Evolutionary conservation across 2,888 invertebrate species (phyloP).

Genomic region (Cataglyphis livida): DNA sequence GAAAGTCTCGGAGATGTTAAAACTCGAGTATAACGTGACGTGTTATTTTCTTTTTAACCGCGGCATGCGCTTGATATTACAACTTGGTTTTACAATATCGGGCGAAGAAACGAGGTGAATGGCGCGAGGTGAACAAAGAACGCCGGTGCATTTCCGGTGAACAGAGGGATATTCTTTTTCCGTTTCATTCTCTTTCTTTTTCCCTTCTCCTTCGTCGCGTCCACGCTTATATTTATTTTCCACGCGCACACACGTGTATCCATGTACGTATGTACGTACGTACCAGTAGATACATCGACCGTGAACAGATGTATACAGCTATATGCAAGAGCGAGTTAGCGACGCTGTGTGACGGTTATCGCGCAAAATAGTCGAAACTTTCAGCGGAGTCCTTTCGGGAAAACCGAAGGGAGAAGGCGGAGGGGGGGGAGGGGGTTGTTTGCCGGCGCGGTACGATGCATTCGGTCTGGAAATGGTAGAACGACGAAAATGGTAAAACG

Average conservation of each 20-base stretch:
- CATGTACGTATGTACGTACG: not conserved
- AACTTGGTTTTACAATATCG: conserved; percentile 17
- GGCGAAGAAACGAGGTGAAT: not conserved
- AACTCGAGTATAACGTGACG: conserved; percentile 31
- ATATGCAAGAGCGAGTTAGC: conserved; percentile 29
- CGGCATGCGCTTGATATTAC: conserved; percentile 5
- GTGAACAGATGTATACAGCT: not conserved
- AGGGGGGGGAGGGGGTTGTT: conserved; percentile 34
- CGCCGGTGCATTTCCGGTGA: conserved; percentile 29
- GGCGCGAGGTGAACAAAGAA: conserved; percentile 27
- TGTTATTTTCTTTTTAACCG: conserved; percentile 38
- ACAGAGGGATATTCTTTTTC: conserved; percentile 28
- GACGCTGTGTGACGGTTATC: conserved; percentile 64
- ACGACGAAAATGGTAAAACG: conserved; percentile 59
- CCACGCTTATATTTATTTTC: conserved; percentile 12
- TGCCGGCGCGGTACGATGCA: conserved; percentile 61
- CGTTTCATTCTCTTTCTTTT: not conserved
- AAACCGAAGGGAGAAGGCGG: conserved; percentile 14
- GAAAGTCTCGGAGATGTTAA: not conserved
- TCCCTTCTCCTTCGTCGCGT: not conserved
- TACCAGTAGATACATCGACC: conserved; percentile 4
- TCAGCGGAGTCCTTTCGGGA: conserved; percentile 61
- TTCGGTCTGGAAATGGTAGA: conserved; percentile 59
- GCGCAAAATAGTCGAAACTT: conserved; percentile 68
- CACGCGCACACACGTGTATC: not conserved